Evolutionary conservation across 2,888 invertebrate species (phyloP).

Genomic region (Mechanitis mazaeus): DNA sequence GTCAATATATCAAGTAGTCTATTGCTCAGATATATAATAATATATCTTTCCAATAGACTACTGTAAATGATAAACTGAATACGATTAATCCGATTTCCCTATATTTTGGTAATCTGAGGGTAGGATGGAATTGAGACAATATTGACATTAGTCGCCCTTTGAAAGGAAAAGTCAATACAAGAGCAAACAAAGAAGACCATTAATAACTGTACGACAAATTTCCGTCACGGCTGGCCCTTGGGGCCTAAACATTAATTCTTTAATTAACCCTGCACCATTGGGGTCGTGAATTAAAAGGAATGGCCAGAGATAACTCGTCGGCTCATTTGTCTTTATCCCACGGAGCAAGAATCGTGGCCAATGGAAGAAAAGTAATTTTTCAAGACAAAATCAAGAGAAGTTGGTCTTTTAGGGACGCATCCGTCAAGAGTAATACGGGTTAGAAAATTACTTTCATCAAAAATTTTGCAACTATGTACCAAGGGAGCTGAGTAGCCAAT

Average conservation of each 20-base stretch:
- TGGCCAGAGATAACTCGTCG: constrained; percentile 55
- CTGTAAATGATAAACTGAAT: too few relatives aligned
- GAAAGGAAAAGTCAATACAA: constrained; percentile 8
- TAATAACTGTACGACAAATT: constrained; percentile 53
- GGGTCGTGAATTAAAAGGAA: constrained; percentile 61
- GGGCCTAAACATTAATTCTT: constrained; percentile 51
- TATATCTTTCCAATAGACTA: too few relatives aligned
- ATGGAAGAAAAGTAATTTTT: constrained; percentile 30
- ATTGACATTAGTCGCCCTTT: neutral
- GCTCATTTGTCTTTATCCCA: constrained; percentile 58
- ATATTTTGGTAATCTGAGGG: neutral
- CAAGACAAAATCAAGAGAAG: constrained; percentile 18
- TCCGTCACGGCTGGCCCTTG: constrained; percentile 44
- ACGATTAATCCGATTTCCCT: too few relatives aligned
- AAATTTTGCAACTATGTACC: neutral
- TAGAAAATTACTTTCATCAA: neutral
- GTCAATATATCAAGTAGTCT: too few relatives aligned
- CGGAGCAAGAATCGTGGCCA: constrained; percentile 28
- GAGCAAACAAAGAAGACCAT: constrained; percentile 28
- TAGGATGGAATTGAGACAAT: neutral
- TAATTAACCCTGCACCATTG: constrained; percentile 61
- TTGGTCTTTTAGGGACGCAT: constrained; percentile 6
- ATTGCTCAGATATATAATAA: too few relatives aligned
- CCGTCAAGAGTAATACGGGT: neutral
- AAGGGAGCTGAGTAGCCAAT: neutral